Percentiles rank a stretch among this genome's conserved stretches.
Conservation (phyloP, 1,140 invertebrate genomes). For the Heliothis virescens region DNA sequence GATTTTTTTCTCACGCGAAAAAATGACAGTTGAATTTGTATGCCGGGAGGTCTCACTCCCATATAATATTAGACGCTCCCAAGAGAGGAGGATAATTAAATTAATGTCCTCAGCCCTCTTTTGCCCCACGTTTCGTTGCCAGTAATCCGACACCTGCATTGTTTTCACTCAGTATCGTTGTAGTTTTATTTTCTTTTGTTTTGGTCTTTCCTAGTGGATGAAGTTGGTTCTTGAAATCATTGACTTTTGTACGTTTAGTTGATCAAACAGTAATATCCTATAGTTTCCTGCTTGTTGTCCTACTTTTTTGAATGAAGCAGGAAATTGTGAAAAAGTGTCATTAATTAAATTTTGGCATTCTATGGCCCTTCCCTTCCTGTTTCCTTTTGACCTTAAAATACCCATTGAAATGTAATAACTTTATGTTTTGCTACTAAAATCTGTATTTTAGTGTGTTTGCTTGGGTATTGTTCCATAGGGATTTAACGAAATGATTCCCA, state of each 20-base stretch:
- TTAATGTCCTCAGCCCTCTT: slow-evolving; percentile 84
- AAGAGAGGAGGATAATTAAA: slow-evolving; percentile 85
- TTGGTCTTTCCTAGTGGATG: not conserved
- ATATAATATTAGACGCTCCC: slow-evolving; percentile 84
- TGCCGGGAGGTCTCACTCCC: slow-evolving; percentile 70
- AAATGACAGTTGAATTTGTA: slow-evolving; percentile 81
- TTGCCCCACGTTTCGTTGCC: slow-evolving; percentile 70
- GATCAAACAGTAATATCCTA: not conserved
- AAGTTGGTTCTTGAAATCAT: not conserved
- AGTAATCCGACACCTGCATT: slow-evolving; percentile 84
- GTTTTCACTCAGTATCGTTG: slow-evolving; percentile 61
- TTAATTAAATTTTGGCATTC: not conserved
- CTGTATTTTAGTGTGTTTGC: too few species aligned
- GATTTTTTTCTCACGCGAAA: slow-evolving; percentile 85
- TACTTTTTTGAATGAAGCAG: not conserved
- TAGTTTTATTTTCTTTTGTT: slow-evolving; percentile 51
- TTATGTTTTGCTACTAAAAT: too few species aligned
- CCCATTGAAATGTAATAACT: not conserved
- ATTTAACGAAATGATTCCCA: too few species aligned
- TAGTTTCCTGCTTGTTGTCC: not conserved
- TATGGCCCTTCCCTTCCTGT: not conserved
- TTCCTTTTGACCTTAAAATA: too few species aligned
- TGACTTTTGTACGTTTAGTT: not conserved
- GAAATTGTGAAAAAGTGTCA: not conserved
- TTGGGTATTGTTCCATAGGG: too few species aligned